phyloP scores from a whole-genome alignment of 2,888 invertebrate species.

The Chrysopilus asiliformis region DNA sequence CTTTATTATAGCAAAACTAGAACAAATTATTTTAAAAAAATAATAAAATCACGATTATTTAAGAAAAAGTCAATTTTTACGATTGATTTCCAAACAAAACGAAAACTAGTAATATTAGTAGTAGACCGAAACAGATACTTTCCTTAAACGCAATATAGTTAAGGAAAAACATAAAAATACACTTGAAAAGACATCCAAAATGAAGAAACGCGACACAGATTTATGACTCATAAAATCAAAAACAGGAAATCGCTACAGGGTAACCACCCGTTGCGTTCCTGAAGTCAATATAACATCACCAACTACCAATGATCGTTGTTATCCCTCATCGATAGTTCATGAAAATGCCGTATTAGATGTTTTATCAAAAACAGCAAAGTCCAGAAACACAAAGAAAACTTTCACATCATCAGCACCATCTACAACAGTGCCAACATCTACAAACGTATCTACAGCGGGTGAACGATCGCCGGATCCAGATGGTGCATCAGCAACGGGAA shows the following conservation, averaged over 20 bases:
- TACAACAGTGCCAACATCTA: constrained; percentile 12
- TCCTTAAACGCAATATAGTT: too few species aligned
- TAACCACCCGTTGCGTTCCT: constrained; percentile 34
- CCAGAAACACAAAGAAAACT: background rate
- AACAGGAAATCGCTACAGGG: constrained; percentile 32
- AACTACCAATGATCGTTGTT: constrained; percentile 15
- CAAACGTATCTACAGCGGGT: constrained; percentile 10
- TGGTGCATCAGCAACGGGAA: constrained; percentile 1
- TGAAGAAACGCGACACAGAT: constrained; percentile 36
- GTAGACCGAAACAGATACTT: too few species aligned
- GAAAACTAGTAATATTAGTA: too few species aligned
- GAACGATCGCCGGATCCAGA: background rate
- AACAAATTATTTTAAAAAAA: too few species aligned
- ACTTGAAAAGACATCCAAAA: constrained; percentile 19
- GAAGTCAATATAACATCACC: constrained; percentile 35
- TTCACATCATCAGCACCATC: background rate
- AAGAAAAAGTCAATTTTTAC: too few species aligned
- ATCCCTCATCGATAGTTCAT: constrained; percentile 6
- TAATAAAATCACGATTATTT: too few species aligned
- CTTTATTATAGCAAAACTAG: too few species aligned
- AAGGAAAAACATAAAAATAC: constrained; percentile 6
- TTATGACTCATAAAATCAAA: constrained; percentile 36
- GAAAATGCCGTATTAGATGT: constrained; percentile 5
- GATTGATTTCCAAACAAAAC: too few species aligned
- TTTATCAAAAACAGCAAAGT: background rate